Conservation (phyloP, 2,797 vertebrate species). For the Tragelaphus oryx region DNA sequence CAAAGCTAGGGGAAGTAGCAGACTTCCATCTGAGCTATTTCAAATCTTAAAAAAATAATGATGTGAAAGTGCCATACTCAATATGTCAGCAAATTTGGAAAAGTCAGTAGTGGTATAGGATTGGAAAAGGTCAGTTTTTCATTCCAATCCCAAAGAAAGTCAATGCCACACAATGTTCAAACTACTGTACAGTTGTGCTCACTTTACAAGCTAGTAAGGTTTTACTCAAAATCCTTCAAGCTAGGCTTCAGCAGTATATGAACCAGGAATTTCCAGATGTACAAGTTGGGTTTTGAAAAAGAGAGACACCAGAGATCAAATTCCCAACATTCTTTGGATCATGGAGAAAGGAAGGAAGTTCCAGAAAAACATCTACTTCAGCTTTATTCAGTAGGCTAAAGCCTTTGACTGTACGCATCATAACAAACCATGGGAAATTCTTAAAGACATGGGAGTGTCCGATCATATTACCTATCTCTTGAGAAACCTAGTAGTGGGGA, state of each 20-base stretch:
- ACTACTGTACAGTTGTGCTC: background rate
- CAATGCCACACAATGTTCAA: background rate
- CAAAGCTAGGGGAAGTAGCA: background rate
- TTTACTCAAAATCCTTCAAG: background rate
- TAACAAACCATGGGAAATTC: background rate
- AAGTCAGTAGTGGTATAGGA: background rate
- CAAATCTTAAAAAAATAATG: background rate
- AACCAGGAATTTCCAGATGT: background rate
- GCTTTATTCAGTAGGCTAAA: background rate
- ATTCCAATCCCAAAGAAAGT: background rate
- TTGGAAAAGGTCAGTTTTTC: background rate
- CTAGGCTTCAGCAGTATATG: background rate
- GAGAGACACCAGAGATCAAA: background rate
- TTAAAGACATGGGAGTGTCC: background rate
- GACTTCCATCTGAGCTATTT: background rate
- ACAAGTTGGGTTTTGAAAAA: background rate
- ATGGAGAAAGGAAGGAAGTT: background rate
- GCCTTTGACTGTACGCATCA: background rate
- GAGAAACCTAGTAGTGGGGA: background rate
- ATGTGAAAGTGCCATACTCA: background rate
- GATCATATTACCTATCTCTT: background rate
- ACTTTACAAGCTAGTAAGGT: background rate
- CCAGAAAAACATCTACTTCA: background rate
- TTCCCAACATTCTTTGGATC: background rate
- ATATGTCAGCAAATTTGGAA: background rate